Conservation (phyloP, 2,888 invertebrate genomes). For the Incurvaria masculella region DNA sequence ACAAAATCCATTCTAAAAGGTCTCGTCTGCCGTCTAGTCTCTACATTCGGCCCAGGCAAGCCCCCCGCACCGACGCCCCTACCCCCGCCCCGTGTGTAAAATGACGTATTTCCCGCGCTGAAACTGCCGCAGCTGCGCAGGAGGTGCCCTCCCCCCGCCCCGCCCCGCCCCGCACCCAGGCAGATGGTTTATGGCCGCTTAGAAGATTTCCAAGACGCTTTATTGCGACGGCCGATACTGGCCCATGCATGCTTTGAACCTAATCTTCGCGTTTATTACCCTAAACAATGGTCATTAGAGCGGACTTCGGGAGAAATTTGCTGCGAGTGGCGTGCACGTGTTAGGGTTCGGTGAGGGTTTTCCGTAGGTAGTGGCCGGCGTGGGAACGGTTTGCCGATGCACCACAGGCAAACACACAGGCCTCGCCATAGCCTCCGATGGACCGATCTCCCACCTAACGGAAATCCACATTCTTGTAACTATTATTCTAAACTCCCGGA, state of each 20-base stretch:
- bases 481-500: neutral
- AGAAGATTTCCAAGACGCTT: slow-evolving; percentile 51
- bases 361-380: slow-evolving; percentile 16
- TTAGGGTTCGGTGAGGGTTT: slow-evolving; percentile 12
- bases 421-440: neutral
- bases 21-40: no score
- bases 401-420: no score
- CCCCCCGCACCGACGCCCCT: neutral
- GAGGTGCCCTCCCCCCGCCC: no score
- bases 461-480: neutral
- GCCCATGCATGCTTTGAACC: slow-evolving; percentile 39
- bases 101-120: slow-evolving; percentile 49
- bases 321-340: slow-evolving; percentile 46
- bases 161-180: no score
- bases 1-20: no score
- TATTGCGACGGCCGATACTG: slow-evolving; percentile 39
- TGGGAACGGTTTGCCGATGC: slow-evolving; percentile 36
- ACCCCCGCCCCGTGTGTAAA: neutral
- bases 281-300: slow-evolving; percentile 45
- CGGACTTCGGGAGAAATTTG: slow-evolving; percentile 26
- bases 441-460: neutral
- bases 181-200: slow-evolving; percentile 51
- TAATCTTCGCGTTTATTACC: slow-evolving; percentile 52
- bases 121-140: slow-evolving; percentile 40
- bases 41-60: neutral